Conservation (phyloP, 1,140 invertebrate species). For the Dermatophagoides farinae region DNA sequence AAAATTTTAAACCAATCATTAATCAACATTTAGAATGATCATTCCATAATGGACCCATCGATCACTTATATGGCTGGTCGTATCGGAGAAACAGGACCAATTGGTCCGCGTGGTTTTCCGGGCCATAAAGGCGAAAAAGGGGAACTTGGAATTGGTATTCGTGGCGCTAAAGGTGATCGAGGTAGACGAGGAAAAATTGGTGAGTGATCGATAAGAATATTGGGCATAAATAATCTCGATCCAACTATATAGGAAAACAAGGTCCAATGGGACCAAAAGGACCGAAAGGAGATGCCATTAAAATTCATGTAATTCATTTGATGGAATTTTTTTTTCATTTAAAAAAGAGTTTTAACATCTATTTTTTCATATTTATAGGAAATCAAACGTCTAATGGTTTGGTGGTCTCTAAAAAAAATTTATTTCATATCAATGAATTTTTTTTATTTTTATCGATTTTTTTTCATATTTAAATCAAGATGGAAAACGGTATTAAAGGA, state of each 20-base stretch:
- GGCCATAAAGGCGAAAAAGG: constrained; percentile 7
- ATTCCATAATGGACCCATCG: background rate
- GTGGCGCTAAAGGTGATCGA: constrained; percentile 18
- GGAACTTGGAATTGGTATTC: constrained; percentile 12
- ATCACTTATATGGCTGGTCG: background rate
- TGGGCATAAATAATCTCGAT: background rate
- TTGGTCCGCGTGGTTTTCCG: constrained; percentile 14
- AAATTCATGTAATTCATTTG: background rate
- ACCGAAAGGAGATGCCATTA: constrained; percentile 1
- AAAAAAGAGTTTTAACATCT: background rate
- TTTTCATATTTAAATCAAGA: too few species aligned
- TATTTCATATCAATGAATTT: background rate
- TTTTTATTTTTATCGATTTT: background rate
- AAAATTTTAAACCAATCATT: background rate
- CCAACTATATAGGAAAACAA: constrained; percentile 15
- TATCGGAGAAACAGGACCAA: constrained; percentile 10
- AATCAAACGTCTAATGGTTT: constrained; percentile 2
- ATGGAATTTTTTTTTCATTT: background rate
- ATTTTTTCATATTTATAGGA: background rate
- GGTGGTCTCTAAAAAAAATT: background rate
- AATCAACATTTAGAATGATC: background rate
- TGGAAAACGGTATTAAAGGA: constrained; percentile 8
- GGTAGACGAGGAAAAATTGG: constrained; percentile 18
- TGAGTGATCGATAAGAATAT: background rate
- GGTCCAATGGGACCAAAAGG: constrained; percentile 14